A percentile compares a stretch with the other conserved stretches of the same genome.
phyloP scores from a whole-genome alignment of 2,888 invertebrate species.

The Mimachlamys varia region DNA sequence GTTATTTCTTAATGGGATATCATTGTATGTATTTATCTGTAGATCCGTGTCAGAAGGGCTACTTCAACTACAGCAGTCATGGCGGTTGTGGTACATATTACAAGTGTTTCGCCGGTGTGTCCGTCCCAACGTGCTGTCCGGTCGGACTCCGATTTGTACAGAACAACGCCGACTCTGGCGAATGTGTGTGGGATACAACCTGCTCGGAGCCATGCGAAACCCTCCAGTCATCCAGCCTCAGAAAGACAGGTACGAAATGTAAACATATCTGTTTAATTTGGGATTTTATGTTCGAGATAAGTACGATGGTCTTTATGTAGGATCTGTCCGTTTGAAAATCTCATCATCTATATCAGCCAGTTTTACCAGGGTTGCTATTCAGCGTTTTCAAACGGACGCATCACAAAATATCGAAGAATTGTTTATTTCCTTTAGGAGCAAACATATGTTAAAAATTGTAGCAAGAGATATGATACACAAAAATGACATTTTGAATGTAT shows the following conservation, averaged over 20 bases:
- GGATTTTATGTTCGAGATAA: background rate
- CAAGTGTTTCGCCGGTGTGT: conserved; percentile 46
- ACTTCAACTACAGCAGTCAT: conserved; percentile 38
- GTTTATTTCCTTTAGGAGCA: no score
- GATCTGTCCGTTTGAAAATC: no score
- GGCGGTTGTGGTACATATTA: conserved; percentile 47
- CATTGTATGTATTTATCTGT: background rate
- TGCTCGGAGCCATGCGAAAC: background rate
- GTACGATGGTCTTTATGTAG: background rate
- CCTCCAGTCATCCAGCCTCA: background rate
- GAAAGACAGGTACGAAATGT: background rate
- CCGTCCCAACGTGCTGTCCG: conserved; percentile 46
- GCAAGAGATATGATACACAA: no score
- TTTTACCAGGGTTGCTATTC: no score
- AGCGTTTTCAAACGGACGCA: no score
- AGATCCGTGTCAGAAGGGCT: conserved; percentile 46
- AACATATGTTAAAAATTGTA: no score
- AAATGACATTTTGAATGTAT: no score
- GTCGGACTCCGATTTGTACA: conserved; percentile 43
- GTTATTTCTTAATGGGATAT: no score
- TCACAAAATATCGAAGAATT: no score
- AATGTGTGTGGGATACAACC: conserved; percentile 20
- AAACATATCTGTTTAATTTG: background rate
- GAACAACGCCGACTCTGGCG: background rate
- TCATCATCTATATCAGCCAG: no score